Evolutionary conservation across 2,888 invertebrate species (phyloP).

Genomic region (Orchestes rusci): DNA sequence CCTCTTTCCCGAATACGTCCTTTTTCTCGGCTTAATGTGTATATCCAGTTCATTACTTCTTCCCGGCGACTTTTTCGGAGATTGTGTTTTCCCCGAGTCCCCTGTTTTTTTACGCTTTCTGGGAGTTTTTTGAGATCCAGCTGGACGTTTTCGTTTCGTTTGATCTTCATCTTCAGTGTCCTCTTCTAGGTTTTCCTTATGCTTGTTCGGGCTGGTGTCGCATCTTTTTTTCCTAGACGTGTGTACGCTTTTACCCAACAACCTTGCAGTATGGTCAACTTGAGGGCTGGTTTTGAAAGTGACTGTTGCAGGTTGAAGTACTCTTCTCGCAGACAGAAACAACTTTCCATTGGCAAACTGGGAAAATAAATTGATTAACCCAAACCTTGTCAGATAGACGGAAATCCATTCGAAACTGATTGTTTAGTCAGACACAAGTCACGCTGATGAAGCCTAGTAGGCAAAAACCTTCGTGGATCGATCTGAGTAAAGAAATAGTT

Average conservation of each 20-base stretch:
- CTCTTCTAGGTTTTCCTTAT: slow-evolving; percentile 39
- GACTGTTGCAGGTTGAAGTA: slow-evolving; percentile 60
- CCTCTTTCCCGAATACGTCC: slow-evolving; percentile 23
- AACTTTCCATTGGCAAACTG: slow-evolving; percentile 73
- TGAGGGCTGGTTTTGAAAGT: slow-evolving; percentile 47
- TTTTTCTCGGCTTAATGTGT: slow-evolving; percentile 24
- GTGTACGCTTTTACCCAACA: slow-evolving; percentile 37
- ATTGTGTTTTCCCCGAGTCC: slow-evolving; percentile 9
- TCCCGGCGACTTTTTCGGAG: slow-evolving; percentile 18
- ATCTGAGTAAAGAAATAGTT: no score
- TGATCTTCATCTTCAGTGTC: slow-evolving; percentile 38
- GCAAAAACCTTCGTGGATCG: no score
- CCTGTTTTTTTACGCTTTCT: slow-evolving; percentile 22
- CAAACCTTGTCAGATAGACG: no score
- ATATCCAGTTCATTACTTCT: slow-evolving; percentile 17
- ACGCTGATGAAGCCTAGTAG: no score
- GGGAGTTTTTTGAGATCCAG: slow-evolving; percentile 23
- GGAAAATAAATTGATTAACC: slow-evolving; percentile 34
- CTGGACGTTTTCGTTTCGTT: slow-evolving; percentile 30
- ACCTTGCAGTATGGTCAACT: slow-evolving; percentile 44
- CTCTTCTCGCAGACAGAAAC: slow-evolving; percentile 64
- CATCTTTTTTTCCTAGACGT: slow-evolving; percentile 32
- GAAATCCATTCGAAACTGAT: no score
- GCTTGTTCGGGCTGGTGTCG: slow-evolving; percentile 38
- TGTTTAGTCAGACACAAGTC: no score